Evolutionary conservation across 2,888 invertebrate genomes (phyloP).

Genomic region (Aphodius sticticus): DNA sequence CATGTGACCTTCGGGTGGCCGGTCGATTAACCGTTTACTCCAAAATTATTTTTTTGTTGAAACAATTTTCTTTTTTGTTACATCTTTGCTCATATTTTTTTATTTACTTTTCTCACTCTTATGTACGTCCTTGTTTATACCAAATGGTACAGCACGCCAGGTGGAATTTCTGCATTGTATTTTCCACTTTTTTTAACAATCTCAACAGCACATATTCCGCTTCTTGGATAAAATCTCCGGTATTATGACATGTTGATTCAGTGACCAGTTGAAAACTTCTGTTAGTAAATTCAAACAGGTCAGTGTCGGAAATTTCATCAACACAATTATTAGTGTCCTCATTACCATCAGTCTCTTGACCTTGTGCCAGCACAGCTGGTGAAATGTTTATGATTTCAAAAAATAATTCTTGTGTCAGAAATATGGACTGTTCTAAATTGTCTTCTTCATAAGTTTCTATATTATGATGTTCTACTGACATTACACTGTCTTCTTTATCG

Average conservation of each 20-base stretch:
- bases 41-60: neutral
- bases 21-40: too few relatives aligned
- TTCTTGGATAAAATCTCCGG: neutral
- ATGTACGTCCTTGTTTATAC: neutral
- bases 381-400: neutral
- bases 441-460: neutral
- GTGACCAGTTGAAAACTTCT: neutral
- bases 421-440: neutral
- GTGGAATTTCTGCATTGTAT: neutral
- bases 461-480: neutral
- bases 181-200: neutral
- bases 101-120: neutral
- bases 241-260: neutral
- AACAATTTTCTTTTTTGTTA: neutral
- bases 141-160: neutral
- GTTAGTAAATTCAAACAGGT: neutral
- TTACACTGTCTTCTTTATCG: neutral
- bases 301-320: neutral
- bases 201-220: neutral
- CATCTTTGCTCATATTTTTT: neutral
- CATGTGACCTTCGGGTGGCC: too few relatives aligned
- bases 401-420: neutral
- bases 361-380: neutral
- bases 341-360: neutral
- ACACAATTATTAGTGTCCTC: neutral